Evolutionary conservation across 2,113 vertebrate genomes (phyloP), one percentile per base, ranked within the genome.

Genomic region (Mesembrinibis cayennensis): DNA sequence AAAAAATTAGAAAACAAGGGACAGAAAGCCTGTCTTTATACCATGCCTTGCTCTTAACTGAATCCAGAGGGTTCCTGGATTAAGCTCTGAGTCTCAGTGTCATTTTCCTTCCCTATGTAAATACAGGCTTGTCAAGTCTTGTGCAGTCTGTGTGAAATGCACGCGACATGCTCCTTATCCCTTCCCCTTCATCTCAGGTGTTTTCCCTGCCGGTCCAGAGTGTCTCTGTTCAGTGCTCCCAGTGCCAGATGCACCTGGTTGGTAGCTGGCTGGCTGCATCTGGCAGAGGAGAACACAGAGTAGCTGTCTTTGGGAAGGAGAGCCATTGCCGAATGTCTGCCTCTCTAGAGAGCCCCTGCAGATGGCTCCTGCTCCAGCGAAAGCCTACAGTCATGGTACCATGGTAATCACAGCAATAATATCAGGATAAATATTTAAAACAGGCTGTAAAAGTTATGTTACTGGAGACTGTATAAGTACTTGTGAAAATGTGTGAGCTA

Each of bases 171-270:
- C 16, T 59, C 45, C 38, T 82, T 22, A 16, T 52, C 18, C 11
- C 15, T 81, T 53, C 32, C 2, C 3, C 50, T 22, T 1, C 10
- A 44, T 27, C 26, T 61, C 17, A 0, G 0, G 0, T 22, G 18
- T 40, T 67, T 61, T 42, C 20, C n/a, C 32, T 50, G 25, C 15
- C 16, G 6, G 6, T 27, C 6, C 49, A 36, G 27, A 11, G 44
- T 3, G 8, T 21, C 49, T 59, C 56, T 3, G 2, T 30, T 40
- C 36, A 56, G 66, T 6, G 16, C 1, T 74, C 16, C 29, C 49
- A 16, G n/a, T 9, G 50, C 26, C 74, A 29, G 27, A 8, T 5
- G 12, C 18, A 47, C 4, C 50, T 38, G 73, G 13, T 5, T 32
- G 61, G 56, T 15, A 76, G 38, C 26, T 5, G 6, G 5, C 10